Percentiles rank a stretch among this genome's conserved stretches.
Conservation (phyloP, 2,888 invertebrate species). For the Melanchra persicariae region DNA sequence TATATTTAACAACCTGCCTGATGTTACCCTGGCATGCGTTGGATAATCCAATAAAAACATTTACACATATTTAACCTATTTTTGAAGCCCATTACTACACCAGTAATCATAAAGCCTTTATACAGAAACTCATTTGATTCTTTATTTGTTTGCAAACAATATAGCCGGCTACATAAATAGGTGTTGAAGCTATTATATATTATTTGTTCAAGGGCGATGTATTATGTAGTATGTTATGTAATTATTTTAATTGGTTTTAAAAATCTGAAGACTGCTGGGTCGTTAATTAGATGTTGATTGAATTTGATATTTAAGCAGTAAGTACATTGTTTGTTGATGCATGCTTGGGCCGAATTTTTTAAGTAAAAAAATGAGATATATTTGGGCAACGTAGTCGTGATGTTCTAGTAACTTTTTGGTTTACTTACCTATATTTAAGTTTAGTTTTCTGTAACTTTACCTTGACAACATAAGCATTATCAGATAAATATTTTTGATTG, state of each 20-base stretch:
- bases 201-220: conserved; percentile 53
- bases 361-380: background rate
- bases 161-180: conserved; percentile 25
- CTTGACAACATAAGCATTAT: background rate
- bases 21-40: background rate
- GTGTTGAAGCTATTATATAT: conserved; percentile 35
- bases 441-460: background rate
- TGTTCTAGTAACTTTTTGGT: background rate
- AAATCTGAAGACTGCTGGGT: conserved; percentile 17
- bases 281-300: conserved; percentile 33
- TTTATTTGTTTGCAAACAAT: conserved; percentile 59
- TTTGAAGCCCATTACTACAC: conserved; percentile 26
- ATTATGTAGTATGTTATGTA: conserved; percentile 30
- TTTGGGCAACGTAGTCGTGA: background rate
- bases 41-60: conserved; percentile 3
- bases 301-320: conserved; percentile 5
- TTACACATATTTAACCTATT: conserved; percentile 23
- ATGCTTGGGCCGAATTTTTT: background rate
- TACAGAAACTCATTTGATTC: conserved; percentile 36
- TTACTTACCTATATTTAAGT: background rate
- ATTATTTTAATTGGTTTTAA: conserved; percentile 56
- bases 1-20: background rate
- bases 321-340: background rate
- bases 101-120: conserved; percentile 32
- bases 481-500: background rate